A percentile compares a stretch with the other conserved stretches of the same genome.
These are phyloP conservation scores for Tribolium freemani DNA, from an alignment of 2,888 invertebrate species.

Conservation along the genomic window DNA sequence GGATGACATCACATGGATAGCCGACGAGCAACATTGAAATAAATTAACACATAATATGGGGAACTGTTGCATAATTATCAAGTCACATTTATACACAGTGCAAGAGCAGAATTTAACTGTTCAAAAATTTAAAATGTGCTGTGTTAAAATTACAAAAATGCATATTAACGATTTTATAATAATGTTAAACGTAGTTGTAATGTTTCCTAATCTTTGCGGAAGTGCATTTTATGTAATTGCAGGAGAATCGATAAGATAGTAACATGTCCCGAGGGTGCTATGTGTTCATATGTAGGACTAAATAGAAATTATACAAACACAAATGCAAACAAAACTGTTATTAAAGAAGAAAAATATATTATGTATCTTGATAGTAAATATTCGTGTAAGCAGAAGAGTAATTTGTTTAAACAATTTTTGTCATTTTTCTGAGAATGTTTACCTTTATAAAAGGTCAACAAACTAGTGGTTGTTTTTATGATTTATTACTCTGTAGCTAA, in stretches of 20 bases:
- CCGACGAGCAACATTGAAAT: slow-evolving; percentile 38
- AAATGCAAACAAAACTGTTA: not conserved
- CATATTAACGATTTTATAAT: not conserved
- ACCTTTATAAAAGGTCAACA: not conserved
- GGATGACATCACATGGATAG: slow-evolving; percentile 41
- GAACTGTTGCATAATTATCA: slow-evolving; percentile 28
- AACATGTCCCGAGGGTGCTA: not conserved
- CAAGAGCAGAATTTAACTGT: not conserved
- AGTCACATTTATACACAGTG: not conserved
- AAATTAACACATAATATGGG: slow-evolving; percentile 39
- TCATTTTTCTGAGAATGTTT: not conserved
- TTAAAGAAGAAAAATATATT: not conserved
- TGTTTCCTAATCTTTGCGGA: not conserved
- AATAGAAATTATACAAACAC: not conserved
- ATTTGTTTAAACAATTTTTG: not conserved
- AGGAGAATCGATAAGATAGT: not conserved
- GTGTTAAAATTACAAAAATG: not conserved
- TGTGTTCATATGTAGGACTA: too few relatives aligned
- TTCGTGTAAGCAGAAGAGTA: not conserved
- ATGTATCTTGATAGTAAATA: too few relatives aligned
- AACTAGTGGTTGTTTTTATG: not conserved
- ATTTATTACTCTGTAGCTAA: not conserved
- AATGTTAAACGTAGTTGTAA: not conserved
- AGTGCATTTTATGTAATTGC: not conserved
- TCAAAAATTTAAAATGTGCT: not conserved